These are phyloP conservation scores for Volucella inanis DNA, from an alignment of 2,888 invertebrate species.

Conservation along the genomic window DNA sequence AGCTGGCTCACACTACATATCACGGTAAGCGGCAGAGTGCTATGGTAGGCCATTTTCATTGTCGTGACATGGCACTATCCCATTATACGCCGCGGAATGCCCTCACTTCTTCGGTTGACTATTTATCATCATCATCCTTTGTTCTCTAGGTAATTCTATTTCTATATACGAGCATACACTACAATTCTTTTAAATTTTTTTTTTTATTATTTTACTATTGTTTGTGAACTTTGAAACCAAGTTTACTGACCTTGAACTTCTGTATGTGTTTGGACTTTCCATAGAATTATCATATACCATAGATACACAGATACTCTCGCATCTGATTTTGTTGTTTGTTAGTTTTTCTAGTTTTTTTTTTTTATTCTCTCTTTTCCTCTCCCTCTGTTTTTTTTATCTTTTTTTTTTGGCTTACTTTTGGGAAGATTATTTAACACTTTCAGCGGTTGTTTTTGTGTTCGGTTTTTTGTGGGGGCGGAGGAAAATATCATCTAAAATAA, in stretches of 20 bases:
- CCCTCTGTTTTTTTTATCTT: constrained; percentile 10
- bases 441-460: constrained; percentile 37
- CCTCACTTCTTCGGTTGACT: constrained; percentile 49
- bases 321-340: constrained; percentile 15
- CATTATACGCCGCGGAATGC: constrained; percentile 48
- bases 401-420: constrained; percentile 12
- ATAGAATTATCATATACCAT: constrained; percentile 54
- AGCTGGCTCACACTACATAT: neutral
- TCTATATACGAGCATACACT: constrained; percentile 22
- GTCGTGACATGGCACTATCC: constrained; percentile 63
- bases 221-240: constrained; percentile 74
- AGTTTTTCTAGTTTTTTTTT: constrained; percentile 24
- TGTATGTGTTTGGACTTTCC: constrained; percentile 62
- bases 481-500: constrained; percentile 1
- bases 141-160: constrained; percentile 59
- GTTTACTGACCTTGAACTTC: constrained; percentile 83
- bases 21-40: neutral
- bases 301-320: constrained; percentile 21
- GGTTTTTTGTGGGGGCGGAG: constrained; percentile 39
- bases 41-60: neutral
- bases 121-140: constrained; percentile 69
- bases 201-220: neutral
- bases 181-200: neutral
- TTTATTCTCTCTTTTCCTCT: neutral
- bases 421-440: constrained; percentile 71